Conservation (phyloP, 2,888 invertebrate species). For the Spodoptera picta region DNA sequence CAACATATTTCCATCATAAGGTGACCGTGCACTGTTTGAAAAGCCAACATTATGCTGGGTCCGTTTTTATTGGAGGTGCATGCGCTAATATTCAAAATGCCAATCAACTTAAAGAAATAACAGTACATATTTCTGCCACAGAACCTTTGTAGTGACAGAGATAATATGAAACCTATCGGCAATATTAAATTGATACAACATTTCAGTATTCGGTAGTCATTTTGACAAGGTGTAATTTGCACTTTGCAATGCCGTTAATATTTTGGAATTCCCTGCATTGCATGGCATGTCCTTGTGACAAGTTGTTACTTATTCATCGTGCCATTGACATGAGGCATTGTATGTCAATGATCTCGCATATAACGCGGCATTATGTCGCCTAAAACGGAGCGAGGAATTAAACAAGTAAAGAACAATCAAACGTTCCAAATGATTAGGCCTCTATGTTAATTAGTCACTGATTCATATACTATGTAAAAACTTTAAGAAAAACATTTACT, state of each 20-base stretch:
- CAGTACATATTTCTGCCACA: too few relatives aligned
- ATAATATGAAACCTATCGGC: too few relatives aligned
- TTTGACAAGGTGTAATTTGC: slow-evolving; percentile 11
- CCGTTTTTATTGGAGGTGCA: too few relatives aligned
- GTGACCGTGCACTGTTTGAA: too few relatives aligned
- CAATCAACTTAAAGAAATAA: too few relatives aligned
- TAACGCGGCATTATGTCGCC: slow-evolving; percentile 15
- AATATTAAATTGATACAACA: too few relatives aligned
- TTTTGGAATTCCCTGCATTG: slow-evolving; percentile 52
- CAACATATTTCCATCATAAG: too few relatives aligned
- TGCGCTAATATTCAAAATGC: too few relatives aligned
- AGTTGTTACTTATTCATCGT: slow-evolving; percentile 62
- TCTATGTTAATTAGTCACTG: background rate
- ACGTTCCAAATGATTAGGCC: slow-evolving; percentile 1
- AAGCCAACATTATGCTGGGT: too few relatives aligned
- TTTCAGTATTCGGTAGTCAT: too few relatives aligned
- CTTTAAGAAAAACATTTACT: background rate
- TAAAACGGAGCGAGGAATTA: slow-evolving; percentile 6
- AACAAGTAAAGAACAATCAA: slow-evolving; percentile 20
- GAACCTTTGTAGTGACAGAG: too few relatives aligned
- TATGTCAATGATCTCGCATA: slow-evolving; percentile 60
- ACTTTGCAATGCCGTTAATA: slow-evolving; percentile 16
- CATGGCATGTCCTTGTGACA: slow-evolving; percentile 56
- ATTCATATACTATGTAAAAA: background rate
- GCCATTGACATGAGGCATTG: slow-evolving; percentile 58